These are phyloP conservation scores for Oscheius sp. DNA, from an alignment of 2,888 invertebrate genomes.

Conservation along the genomic window DNA sequence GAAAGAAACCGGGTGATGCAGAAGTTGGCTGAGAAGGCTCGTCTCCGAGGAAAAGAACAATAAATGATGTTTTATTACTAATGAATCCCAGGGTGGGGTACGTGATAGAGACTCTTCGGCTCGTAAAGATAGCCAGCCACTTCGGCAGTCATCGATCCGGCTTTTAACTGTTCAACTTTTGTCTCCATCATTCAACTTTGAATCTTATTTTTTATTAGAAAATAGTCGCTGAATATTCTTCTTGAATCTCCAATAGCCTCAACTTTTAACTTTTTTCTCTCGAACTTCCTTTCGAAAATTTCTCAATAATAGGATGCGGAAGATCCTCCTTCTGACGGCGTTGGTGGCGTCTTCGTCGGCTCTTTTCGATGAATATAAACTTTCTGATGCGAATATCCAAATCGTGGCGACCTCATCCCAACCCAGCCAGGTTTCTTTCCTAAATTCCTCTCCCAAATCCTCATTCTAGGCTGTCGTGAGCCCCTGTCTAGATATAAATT, in stretches of 20 bases:
- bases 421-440: background rate
- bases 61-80: conserved; percentile 5
- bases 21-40: conserved; percentile 21
- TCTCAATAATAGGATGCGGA: conserved; percentile 8
- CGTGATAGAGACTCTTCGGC: conserved; percentile 8
- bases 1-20: conserved; percentile 4
- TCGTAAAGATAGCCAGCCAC: conserved; percentile 19
- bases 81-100: conserved; percentile 9
- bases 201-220: background rate
- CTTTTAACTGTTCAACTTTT: background rate
- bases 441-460: too few species aligned
- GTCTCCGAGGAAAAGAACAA: conserved; percentile 1
- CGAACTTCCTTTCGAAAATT: background rate
- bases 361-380: conserved; percentile 20
- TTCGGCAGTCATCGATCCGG: background rate
- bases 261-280: background rate
- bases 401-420: conserved; percentile 4
- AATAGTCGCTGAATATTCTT: background rate
- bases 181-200: background rate
- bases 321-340: background rate
- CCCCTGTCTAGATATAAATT: background rate
- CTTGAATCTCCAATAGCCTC: background rate
- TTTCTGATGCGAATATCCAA: conserved; percentile 34
- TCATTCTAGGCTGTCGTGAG: conserved; percentile 5
- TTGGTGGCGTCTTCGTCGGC: background rate